Conservation (phyloP, 2,888 invertebrate species). For the Athalia circularis region DNA sequence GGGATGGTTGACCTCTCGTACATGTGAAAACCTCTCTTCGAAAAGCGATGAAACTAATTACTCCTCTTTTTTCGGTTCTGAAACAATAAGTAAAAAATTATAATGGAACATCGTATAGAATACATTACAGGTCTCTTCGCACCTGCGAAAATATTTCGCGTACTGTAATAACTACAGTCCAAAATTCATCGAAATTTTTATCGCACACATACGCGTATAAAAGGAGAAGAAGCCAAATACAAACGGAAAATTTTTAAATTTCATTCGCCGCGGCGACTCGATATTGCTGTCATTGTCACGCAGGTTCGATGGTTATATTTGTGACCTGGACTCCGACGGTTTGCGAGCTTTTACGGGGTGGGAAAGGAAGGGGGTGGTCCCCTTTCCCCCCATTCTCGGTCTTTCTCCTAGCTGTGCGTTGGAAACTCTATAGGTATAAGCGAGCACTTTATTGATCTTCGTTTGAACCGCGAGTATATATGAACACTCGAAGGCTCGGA, state of each 20-base stretch:
- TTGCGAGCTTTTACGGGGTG: slow-evolving; percentile 22
- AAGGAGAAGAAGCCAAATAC: too few species aligned
- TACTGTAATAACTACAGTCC: too few species aligned
- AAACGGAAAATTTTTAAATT: background rate
- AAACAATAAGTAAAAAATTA: too few species aligned
- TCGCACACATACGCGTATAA: too few species aligned
- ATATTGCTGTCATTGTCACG: slow-evolving; percentile 23
- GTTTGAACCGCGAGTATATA: slow-evolving; percentile 65
- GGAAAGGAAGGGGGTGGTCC: slow-evolving; percentile 3
- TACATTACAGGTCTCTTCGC: too few species aligned
- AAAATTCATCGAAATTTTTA: too few species aligned
- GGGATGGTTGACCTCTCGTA: too few species aligned
- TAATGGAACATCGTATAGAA: too few species aligned
- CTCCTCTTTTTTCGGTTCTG: too few species aligned
- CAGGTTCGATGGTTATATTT: slow-evolving; percentile 32
- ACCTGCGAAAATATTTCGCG: too few species aligned
- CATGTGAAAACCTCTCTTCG: too few species aligned
- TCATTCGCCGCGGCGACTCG: background rate
- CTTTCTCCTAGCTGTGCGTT: slow-evolving; percentile 60
- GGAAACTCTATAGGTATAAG: slow-evolving; percentile 68
- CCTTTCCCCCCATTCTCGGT: slow-evolving; percentile 26
- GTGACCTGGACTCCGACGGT: slow-evolving; percentile 35
- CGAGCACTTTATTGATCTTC: slow-evolving; percentile 73
- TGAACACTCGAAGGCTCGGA: slow-evolving; percentile 33
- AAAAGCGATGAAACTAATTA: too few species aligned